Base-by-base conservation (phyloP, 2,797 vertebrate genomes). In the Setipinna tenuifilis region DNA sequence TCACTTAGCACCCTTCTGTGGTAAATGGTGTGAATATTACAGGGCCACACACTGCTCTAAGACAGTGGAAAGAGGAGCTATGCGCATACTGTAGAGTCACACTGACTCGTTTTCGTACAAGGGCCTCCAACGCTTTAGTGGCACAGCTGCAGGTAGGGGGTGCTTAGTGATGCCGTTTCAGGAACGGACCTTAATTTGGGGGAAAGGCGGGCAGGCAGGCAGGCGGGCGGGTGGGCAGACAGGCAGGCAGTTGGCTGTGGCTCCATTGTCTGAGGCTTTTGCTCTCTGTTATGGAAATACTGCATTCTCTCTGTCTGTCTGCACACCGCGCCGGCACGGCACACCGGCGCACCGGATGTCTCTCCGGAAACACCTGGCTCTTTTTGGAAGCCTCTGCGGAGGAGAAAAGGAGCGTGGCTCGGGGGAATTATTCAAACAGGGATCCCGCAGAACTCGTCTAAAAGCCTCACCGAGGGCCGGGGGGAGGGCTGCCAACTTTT, bases 391-490 rank as follows among this genome's bases (percentile, higher is more conserved):
- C 28, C 16, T 62, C 19, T 25, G 41, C 78, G 46, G 11, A 65
- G 62, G 28, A 84, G 82, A 83, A 84, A 84, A 65, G 35, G 83
- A 83, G 61, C 19, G 82, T 48, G 35, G 62, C 84, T 57, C 61
- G 83, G 12, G 48, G 84, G 59, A 88, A 88, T 87, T 88, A 61
- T 85, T 85, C 87, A 41, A 91, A 87, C 41, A 89, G 82, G 88
- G 89, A 86, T n/a, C 88, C 86, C 65, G 57, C 81, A 90, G 87
- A 90, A 85, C 87, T 90, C 61, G 88, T 68, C 89, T 91, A 91
- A 90, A 92, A 92, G 89, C 91, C 88, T 87, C 93, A 91, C 87
- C 89, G 86, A 57, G 75, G 89, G 91, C 92, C 91, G 91, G 17
- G 50, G 17, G 50, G 88, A 89, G 91, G 90, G 92, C 89, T 86